These are phyloP conservation scores for Sphaeridia pumilis DNA, from an alignment of 2,888 invertebrate species.

Conservation along the genomic window DNA sequence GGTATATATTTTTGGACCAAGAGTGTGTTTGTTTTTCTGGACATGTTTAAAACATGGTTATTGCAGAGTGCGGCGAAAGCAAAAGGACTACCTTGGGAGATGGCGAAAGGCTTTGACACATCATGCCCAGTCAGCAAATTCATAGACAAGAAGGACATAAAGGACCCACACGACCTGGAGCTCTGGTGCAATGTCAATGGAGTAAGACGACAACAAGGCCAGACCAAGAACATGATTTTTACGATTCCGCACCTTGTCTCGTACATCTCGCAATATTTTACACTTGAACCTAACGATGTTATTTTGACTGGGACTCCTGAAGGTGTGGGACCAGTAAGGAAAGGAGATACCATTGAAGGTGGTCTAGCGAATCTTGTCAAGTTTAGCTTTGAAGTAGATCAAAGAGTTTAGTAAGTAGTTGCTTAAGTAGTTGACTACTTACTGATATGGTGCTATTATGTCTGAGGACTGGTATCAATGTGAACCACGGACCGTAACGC, in stretches of 20 bases:
- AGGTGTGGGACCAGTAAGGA: conserved; percentile 51
- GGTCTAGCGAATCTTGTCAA: conserved; percentile 39
- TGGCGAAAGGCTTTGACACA: conserved; percentile 68
- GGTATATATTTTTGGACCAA: conserved; percentile 22
- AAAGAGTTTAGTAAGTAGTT: too few relatives aligned
- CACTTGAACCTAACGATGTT: conserved; percentile 59
- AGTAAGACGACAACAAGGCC: conserved; percentile 48
- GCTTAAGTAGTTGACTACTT: too few relatives aligned
- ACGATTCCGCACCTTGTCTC: conserved; percentile 52
- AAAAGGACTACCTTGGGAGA: conserved; percentile 57
- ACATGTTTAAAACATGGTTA: too few relatives aligned
- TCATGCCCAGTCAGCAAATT: conserved; percentile 55
- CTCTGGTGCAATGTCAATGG: conserved; percentile 55
- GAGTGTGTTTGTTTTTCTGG: too few relatives aligned
- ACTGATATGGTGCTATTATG: too few relatives aligned
- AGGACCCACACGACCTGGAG: conserved; percentile 48
- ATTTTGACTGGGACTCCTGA: conserved; percentile 63
- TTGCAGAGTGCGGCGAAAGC: conserved; percentile 43
- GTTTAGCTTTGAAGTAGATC: conserved; percentile 22
- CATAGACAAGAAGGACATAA: conserved; percentile 45
- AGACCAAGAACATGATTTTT: conserved; percentile 58
- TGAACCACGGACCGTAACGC: too few relatives aligned
- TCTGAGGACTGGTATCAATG: too few relatives aligned
- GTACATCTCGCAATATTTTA: conserved; percentile 55
- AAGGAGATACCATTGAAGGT: conserved; percentile 54